phyloP scores from a whole-genome alignment of 2,888 invertebrate species.

The Dyspetes luteomarginatus region DNA sequence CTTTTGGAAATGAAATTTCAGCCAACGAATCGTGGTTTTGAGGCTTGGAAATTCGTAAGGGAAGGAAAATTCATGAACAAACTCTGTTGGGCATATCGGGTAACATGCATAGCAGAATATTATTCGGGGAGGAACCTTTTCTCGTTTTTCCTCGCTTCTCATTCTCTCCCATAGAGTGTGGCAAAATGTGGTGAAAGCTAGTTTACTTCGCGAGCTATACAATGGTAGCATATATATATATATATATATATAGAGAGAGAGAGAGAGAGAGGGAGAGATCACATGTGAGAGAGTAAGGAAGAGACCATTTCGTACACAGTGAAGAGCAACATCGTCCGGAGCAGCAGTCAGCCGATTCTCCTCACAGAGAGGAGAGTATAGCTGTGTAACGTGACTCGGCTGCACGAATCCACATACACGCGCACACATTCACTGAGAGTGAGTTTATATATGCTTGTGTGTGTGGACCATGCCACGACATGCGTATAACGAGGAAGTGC shows the following conservation, averaged over 20 bases:
- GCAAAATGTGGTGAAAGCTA: slow-evolving; percentile 61
- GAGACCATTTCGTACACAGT: slow-evolving; percentile 56
- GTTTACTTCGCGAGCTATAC: slow-evolving; percentile 56
- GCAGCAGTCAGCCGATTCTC: slow-evolving; percentile 44
- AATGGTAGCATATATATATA: background rate
- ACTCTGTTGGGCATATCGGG: slow-evolving; percentile 29
- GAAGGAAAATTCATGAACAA: slow-evolving; percentile 26
- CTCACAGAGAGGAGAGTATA: slow-evolving; percentile 25
- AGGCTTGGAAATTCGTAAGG: slow-evolving; percentile 31
- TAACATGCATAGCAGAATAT: slow-evolving; percentile 9
- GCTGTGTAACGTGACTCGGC: slow-evolving; percentile 65
- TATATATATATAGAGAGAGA: background rate
- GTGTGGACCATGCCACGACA: slow-evolving; percentile 47
- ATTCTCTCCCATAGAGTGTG: slow-evolving; percentile 28
- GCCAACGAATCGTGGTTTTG: background rate
- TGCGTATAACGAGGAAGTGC: slow-evolving; percentile 66
- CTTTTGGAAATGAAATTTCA: background rate
- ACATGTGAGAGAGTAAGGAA: too few relatives aligned
- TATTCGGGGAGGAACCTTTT: slow-evolving; percentile 34
- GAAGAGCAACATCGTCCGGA: slow-evolving; percentile 44
- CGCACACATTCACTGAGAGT: slow-evolving; percentile 31
- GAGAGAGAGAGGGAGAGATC: slow-evolving; percentile 6
- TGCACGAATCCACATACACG: slow-evolving; percentile 47
- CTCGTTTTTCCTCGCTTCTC: slow-evolving; percentile 34
- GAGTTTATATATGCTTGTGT: slow-evolving; percentile 15